Conservation (phyloP, 2,797 vertebrate genomes). For the Sus cebifrons region DNA sequence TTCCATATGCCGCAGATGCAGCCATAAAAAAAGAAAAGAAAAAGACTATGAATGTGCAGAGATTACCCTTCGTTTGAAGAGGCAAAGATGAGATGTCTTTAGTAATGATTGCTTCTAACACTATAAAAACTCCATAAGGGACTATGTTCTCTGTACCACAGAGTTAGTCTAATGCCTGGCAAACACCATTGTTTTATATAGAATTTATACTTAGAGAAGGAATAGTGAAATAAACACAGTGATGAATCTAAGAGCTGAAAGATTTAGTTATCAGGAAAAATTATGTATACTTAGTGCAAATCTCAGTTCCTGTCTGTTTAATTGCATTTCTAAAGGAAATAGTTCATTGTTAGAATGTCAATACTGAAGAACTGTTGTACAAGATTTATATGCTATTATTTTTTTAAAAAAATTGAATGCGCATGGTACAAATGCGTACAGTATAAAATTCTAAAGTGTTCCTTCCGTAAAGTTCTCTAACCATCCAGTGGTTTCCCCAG, state of each 20-base stretch:
- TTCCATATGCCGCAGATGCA: too few relatives aligned
- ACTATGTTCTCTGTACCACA: neutral
- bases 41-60: neutral
- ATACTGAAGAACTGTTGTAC: neutral
- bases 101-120: neutral
- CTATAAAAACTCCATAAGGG: neutral
- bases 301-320: neutral
- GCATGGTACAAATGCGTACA: neutral
- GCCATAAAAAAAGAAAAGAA: too few relatives aligned
- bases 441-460: conserved; percentile 5
- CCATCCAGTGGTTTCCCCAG: neutral
- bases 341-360: neutral
- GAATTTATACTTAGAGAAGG: neutral
- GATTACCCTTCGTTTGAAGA: neutral
- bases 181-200: neutral
- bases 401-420: neutral
- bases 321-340: conserved; percentile 26
- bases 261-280: conserved; percentile 31
- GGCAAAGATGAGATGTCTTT: neutral
- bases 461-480: conserved; percentile 32
- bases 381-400: neutral
- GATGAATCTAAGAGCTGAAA: neutral
- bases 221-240: neutral
- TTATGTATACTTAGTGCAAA: neutral
- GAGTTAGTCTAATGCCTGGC: neutral